A percentile compares a stretch with the other conserved stretches of the same genome.
Evolutionary conservation across 2,113 vertebrate genomes (phyloP).

Genomic region (Sakesphorus luctuosus): DNA sequence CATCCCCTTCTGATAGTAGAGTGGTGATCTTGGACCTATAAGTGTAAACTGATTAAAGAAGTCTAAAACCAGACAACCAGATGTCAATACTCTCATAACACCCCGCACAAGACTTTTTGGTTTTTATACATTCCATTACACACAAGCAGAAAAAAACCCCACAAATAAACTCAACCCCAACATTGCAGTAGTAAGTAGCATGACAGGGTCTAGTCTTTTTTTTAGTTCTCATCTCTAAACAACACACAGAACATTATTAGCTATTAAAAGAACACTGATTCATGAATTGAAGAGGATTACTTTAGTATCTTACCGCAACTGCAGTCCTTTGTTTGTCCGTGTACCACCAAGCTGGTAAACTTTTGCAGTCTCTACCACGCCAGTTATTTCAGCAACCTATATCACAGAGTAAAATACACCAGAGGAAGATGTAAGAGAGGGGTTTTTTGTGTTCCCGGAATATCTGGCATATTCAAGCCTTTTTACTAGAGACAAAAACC

Average conservation of each 20-base stretch:
- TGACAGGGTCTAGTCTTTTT: neutral
- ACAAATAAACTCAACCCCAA: neutral
- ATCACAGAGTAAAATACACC: slow-evolving; percentile 2
- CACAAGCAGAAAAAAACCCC: accelerated
- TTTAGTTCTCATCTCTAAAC: neutral
- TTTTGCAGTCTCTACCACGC: slow-evolving; percentile 96
- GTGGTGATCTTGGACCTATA: neutral
- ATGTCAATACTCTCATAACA: neutral
- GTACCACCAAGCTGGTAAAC: slow-evolving; percentile 96
- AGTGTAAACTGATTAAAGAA: neutral
- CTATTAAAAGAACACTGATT: neutral
- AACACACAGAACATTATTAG: neutral
- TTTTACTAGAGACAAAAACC: neutral
- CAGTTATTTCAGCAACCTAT: slow-evolving; percentile 96
- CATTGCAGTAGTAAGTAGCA: neutral
- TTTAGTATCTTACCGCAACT: slow-evolving; percentile 82
- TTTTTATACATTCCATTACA: neutral
- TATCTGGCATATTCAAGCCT: neutral
- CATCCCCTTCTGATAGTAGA: neutral
- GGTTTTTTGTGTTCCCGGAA: neutral
- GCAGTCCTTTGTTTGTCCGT: slow-evolving; percentile 97
- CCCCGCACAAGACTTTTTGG: neutral
- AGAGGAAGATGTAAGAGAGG: neutral
- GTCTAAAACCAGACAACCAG: neutral
- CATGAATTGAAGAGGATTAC: neutral